phyloP scores from a whole-genome alignment of 1,140 invertebrate genomes.

The Microplitis mediator region DNA sequence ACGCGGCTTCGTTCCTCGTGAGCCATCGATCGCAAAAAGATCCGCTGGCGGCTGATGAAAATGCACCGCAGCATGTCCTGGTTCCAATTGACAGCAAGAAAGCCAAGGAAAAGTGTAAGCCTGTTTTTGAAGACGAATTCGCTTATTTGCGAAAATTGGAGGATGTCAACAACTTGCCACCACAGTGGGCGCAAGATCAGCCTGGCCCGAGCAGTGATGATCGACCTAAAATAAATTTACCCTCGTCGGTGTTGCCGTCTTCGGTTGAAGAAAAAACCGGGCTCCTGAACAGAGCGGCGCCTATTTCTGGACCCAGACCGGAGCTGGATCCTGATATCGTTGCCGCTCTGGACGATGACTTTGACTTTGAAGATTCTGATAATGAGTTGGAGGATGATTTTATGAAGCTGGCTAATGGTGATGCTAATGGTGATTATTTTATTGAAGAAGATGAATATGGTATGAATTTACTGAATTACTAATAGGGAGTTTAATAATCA shows the following conservation, averaged over 20 bases:
- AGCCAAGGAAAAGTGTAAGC: conserved; percentile 87
- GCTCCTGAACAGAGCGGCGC: conserved; percentile 86
- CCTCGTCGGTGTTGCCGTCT: conserved; percentile 91
- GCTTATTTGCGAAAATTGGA: conserved; percentile 93
- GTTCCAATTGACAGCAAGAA: conserved; percentile 56
- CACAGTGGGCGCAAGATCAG: conserved; percentile 52
- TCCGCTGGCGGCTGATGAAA: no score
- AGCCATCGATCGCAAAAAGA: no score
- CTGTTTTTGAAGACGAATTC: conserved; percentile 95
- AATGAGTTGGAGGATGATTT: conserved; percentile 93
- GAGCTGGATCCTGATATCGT: conserved; percentile 93
- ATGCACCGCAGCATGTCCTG: no score
- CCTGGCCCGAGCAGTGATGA: conserved; percentile 33
- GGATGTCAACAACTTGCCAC: conserved; percentile 65
- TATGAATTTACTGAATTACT: not conserved
- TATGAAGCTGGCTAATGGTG: conserved; percentile 77
- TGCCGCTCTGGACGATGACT: conserved; percentile 92
- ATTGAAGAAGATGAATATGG: conserved; percentile 46
- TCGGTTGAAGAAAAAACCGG: conserved; percentile 87
- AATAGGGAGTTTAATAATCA: no score
- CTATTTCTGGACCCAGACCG: conserved; percentile 73
- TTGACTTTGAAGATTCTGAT: conserved; percentile 81
- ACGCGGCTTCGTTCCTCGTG: no score
- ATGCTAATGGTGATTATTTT: conserved; percentile 45
- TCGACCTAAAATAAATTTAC: conserved; percentile 70